phyloP scores from a whole-genome alignment of 2,797 vertebrate species.

The Sebastiscus albofasciatus region DNA sequence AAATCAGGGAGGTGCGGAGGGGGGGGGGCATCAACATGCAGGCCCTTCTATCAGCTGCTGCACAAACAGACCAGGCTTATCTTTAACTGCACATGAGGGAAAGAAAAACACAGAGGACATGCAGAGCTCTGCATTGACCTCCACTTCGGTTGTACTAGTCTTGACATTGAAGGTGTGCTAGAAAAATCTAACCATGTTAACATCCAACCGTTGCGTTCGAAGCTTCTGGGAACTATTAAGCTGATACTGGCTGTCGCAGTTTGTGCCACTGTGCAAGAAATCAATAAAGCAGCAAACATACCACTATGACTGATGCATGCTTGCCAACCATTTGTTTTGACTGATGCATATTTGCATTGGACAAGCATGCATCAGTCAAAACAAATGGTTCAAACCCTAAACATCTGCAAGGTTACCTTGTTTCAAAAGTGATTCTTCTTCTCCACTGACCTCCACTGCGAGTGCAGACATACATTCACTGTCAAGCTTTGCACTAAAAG shows the following conservation, averaged over 20 bases:
- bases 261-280: not conserved
- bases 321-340: not conserved
- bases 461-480: not conserved
- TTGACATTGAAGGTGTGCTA: constrained; percentile 74
- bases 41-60: constrained; percentile 65
- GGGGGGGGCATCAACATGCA: constrained; percentile 32
- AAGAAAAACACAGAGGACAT: constrained; percentile 66
- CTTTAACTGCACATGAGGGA: constrained; percentile 64
- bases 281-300: constrained; percentile 33
- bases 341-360: not conserved
- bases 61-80: constrained; percentile 77
- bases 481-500: not conserved
- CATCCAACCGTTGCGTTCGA: not conserved
- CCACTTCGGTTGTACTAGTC: constrained; percentile 44
- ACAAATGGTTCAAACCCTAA: not conserved
- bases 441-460: not conserved
- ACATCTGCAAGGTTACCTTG: not conserved
- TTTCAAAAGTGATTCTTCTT: not conserved
- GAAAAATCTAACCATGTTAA: constrained; percentile 3
- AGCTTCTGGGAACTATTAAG: not conserved
- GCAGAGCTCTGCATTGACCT: constrained; percentile 52
- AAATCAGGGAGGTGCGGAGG: constrained; percentile 47
- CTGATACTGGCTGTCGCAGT: not conserved
- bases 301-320: not conserved
- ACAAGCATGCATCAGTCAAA: not conserved